Evolutionary conservation across 2,888 invertebrate species (phyloP).

Genomic region (Heteromurus nitidus): DNA sequence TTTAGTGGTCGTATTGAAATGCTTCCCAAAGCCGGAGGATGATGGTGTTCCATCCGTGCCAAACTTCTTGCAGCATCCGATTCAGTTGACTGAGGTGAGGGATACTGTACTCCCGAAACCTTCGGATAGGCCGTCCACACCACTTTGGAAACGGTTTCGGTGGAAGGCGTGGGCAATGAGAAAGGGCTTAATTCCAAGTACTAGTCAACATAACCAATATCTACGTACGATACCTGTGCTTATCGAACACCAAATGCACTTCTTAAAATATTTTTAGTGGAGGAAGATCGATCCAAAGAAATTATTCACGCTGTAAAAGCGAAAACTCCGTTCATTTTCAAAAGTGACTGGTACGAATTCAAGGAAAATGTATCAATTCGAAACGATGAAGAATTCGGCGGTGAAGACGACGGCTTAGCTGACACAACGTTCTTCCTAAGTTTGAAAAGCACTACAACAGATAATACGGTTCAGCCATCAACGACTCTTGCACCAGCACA

Average conservation of each 20-base stretch:
- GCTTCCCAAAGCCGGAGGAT: conserved; percentile 46
- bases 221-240: not conserved
- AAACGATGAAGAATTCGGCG: conserved; percentile 12
- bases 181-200: conserved; percentile 67
- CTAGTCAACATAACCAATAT: not conserved
- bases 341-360: conserved; percentile 53
- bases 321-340: conserved; percentile 58
- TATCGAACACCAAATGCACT: too few species aligned
- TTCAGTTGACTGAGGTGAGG: conserved; percentile 59
- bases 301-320: conserved; percentile 46
- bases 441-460: not conserved
- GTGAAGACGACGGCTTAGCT: conserved; percentile 20
- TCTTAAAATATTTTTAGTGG: conserved; percentile 11
- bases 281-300: conserved; percentile 22
- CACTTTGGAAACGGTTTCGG: conserved; percentile 70
- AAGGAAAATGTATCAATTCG: not conserved
- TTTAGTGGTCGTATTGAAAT: conserved; percentile 50
- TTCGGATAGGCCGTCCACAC: conserved; percentile 53
- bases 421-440: conserved; percentile 14
- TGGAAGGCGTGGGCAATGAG: conserved; percentile 72
- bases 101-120: conserved; percentile 36
- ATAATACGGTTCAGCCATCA: not conserved
- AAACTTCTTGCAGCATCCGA: conserved; percentile 58
- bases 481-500: not conserved
- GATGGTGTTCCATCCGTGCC: conserved; percentile 27